Conservation (phyloP, 2,113 vertebrate genomes). For the Crotophaga sulcirostris region DNA sequence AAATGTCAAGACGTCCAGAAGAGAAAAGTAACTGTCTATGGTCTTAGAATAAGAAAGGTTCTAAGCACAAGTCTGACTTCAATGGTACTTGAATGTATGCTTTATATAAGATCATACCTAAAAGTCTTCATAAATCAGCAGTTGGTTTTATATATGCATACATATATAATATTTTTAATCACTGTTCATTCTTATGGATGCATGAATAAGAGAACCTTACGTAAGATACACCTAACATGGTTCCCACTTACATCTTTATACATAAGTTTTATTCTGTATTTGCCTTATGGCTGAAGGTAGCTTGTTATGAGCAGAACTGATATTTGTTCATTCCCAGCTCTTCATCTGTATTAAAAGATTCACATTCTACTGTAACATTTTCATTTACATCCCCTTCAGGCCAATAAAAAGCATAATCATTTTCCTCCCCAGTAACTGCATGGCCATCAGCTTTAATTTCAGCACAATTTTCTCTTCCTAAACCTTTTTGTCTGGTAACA, state of each 20-base stretch:
- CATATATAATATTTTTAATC: not conserved
- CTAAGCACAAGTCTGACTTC: not conserved
- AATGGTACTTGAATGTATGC: not conserved
- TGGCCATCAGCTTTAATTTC: slow-evolving; percentile 60
- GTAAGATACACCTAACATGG: not conserved
- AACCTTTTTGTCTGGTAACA: slow-evolving; percentile 36
- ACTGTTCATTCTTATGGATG: not conserved
- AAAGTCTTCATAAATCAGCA: not conserved
- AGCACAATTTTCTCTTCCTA: slow-evolving; percentile 11
- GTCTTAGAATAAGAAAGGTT: not conserved
- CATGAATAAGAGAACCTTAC: not conserved
- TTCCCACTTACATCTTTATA: not conserved
- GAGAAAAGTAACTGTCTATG: not conserved
- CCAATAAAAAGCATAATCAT: slow-evolving; percentile 61
- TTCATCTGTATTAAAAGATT: slow-evolving; percentile 49
- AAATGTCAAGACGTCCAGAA: not conserved
- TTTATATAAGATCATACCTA: not conserved
- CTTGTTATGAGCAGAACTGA: not conserved
- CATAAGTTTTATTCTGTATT: not conserved
- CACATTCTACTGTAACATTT: slow-evolving; percentile 39
- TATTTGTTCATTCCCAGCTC: slow-evolving; percentile 17
- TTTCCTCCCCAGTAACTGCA: slow-evolving; percentile 40
- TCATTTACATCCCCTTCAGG: slow-evolving; percentile 62
- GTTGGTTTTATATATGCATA: not conserved
- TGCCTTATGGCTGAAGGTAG: not conserved